Base-by-base conservation (phyloP, 2,113 vertebrate species). In the Colistium nudipinnis region DNA sequence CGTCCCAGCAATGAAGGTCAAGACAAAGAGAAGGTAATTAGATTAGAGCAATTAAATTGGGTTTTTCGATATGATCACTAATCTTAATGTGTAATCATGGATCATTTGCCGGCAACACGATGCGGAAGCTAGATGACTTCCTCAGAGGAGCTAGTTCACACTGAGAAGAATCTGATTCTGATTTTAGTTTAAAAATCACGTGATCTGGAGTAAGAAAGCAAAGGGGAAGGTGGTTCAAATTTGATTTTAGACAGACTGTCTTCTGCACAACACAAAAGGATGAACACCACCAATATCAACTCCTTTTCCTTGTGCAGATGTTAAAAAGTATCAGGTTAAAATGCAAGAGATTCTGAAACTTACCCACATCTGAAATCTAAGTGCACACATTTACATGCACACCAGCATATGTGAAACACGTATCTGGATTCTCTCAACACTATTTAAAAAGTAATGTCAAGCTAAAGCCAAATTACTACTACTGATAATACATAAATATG, bases 41-140 rank as follows among this genome's bases (percentile, higher is more conserved):
- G 67, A 76, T 76, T 52, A 70, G 8, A 5, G 38, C 73, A 57
- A 81, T 76, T 73, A 73, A 81, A 77, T 45, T 49, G 54, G 65
- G 7, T 62, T 62, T 63, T 61, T 64, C 62, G 20, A 70, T 78
- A 66, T 43, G 65, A 78, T 74, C 80, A 45, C 74, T 78, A 70
- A 78, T 66, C 64, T 51, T 57, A 52, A 70, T 64, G 77, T 55
- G 65, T 62, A 20, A 57, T 81, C 73, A 53, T 47, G 73, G 67
- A 72, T 51, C 20, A 28, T 25, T 53, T 2, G 7, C 31, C 25
- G 11, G 0, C 0, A 6, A 30, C 35, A 2, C 1, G 7, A 14
- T 2, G 1, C 20, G 47, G 4, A n/a, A 22, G n/a, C 20, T 3
- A 7, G 1, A 16, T 11, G 7, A 38, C 7, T 1, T 36, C 6